Conservation (phyloP, 2,888 invertebrate genomes). For the Lacanobia wlatinum region DNA sequence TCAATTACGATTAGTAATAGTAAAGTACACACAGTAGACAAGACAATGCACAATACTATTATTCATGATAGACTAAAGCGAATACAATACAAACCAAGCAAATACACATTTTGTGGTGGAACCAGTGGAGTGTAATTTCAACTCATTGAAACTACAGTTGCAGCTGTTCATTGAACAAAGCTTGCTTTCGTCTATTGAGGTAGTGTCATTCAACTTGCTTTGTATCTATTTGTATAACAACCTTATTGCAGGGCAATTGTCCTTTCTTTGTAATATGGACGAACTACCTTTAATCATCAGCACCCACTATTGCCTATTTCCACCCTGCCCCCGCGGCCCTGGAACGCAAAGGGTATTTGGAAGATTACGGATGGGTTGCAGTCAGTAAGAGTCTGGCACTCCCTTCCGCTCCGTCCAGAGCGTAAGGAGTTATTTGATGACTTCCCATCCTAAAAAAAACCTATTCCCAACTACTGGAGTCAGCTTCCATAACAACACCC, state of each 20-base stretch:
- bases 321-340: too few species aligned
- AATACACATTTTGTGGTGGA: conserved; percentile 1
- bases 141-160: conserved; percentile 3
- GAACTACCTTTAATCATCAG: neutral
- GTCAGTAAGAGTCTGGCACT: too few species aligned
- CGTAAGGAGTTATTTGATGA: too few species aligned
- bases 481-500: too few species aligned
- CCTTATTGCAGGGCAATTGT: too few species aligned
- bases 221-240: neutral
- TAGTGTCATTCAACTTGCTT: conserved; percentile 4
- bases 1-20: neutral
- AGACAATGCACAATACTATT: conserved; percentile 28
- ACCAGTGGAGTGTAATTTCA: conserved; percentile 4
- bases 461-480: too few species aligned
- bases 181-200: neutral
- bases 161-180: conserved; percentile 23
- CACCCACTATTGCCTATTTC: too few species aligned
- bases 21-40: neutral
- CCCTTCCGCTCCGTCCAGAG: too few species aligned
- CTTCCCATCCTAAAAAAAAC: too few species aligned
- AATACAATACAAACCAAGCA: conserved; percentile 21
- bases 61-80: neutral
- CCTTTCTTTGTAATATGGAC: neutral
- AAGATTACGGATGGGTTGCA: too few species aligned
- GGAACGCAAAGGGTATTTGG: too few species aligned